phyloP scores from a whole-genome alignment of 2,888 invertebrate genomes.

The Melieria picta region DNA sequence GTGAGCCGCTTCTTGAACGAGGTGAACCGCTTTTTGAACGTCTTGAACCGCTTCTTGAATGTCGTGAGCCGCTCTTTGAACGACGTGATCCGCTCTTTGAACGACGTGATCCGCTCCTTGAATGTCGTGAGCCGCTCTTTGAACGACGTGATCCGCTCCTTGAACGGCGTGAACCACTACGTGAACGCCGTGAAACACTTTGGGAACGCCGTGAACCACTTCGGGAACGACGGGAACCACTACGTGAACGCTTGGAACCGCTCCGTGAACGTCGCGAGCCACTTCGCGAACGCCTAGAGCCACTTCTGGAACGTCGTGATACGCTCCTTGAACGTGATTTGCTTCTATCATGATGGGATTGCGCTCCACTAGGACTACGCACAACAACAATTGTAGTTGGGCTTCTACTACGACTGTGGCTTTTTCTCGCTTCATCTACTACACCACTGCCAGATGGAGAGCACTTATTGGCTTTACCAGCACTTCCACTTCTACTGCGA shows the following conservation, averaged over 20 bases:
- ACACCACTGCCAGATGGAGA: constrained; percentile 3
- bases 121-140: constrained; percentile 41
- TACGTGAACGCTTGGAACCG: constrained; percentile 54
- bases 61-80: constrained; percentile 46
- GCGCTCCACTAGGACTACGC: constrained; percentile 50
- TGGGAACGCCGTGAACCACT: constrained; percentile 46
- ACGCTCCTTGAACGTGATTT: constrained; percentile 44
- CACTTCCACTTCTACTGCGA: constrained; percentile 1
- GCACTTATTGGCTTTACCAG: too few relatives aligned
- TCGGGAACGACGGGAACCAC: constrained; percentile 46
- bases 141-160: constrained; percentile 44
- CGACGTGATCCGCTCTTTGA: constrained; percentile 56
- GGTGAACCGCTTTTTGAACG: constrained; percentile 38
- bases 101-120: constrained; percentile 47
- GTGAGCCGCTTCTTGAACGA: constrained; percentile 45
- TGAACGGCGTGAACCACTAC: constrained; percentile 47
- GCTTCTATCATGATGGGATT: constrained; percentile 22
- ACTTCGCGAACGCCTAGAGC: constrained; percentile 40
- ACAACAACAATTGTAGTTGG: constrained; percentile 48
- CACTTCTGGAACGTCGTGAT: constrained; percentile 44
- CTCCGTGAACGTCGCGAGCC: constrained; percentile 51
- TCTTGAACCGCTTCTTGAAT: constrained; percentile 49
- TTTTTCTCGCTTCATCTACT: constrained; percentile 47
- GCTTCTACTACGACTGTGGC: constrained; percentile 54
- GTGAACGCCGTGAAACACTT: constrained; percentile 44